These are phyloP conservation scores for Clunio marinus DNA, from an alignment of 2,888 invertebrate species.

Conservation along the genomic window DNA sequence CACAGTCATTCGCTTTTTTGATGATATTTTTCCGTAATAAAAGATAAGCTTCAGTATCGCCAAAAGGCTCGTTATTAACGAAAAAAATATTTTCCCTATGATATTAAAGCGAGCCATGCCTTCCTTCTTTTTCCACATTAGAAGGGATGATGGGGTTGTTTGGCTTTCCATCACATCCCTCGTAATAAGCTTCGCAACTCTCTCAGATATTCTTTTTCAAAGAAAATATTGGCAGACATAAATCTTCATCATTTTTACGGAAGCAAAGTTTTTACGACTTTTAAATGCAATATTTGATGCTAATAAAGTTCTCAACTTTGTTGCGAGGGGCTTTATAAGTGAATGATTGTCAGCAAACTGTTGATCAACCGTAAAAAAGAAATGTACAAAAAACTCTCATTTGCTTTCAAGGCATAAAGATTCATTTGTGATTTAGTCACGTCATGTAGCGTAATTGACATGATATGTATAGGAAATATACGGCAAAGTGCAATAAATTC, in stretches of 20 bases:
- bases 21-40: background rate
- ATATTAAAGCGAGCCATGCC: background rate
- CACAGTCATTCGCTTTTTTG: too few relatives aligned
- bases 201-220: background rate
- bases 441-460: constrained; percentile 15
- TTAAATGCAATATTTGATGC: constrained; percentile 10
- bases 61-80: background rate
- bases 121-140: background rate
- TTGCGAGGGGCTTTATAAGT: too few relatives aligned
- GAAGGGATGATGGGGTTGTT: background rate
- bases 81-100: too few relatives aligned
- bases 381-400: too few relatives aligned
- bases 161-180: background rate
- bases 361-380: too few relatives aligned
- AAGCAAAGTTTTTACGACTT: constrained; percentile 9
- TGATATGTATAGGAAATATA: background rate
- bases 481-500: background rate
- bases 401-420: too few relatives aligned
- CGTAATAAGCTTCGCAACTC: background rate
- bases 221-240: background rate
- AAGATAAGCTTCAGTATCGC: background rate
- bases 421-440: background rate
- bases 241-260: background rate
- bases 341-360: too few relatives aligned
- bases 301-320: constrained; percentile 14